A percentile compares a stretch with the other conserved stretches of the same genome.
Conservation (phyloP, 2,797 vertebrate genomes). For the Myotis planiceps region DNA sequence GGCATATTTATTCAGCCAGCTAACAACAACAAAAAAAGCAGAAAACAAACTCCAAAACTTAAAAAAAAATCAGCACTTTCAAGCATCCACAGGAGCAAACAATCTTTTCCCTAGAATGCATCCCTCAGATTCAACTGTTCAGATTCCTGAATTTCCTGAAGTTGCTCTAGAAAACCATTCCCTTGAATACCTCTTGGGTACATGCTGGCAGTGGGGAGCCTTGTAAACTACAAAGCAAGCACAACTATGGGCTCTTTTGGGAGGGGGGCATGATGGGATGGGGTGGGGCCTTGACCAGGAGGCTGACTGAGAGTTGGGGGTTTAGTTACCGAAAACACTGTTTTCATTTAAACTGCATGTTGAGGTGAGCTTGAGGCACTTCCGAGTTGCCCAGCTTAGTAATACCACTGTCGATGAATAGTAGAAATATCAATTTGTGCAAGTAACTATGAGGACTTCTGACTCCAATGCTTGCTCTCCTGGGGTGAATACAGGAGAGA, state of each 20-base stretch:
- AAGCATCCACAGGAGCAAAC: background rate
- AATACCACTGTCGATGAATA: background rate
- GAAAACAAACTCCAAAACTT: background rate
- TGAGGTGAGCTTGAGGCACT: background rate
- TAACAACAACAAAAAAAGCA: background rate
- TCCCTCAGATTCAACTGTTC: background rate
- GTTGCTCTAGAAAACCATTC: background rate
- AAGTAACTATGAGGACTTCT: background rate
- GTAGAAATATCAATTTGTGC: background rate
- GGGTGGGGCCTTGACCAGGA: background rate
- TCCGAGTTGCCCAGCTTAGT: background rate
- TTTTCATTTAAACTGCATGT: background rate
- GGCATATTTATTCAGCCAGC: background rate
- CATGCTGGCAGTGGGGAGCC: background rate
- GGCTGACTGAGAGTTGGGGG: background rate
- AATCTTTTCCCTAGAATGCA: background rate
- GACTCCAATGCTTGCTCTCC: background rate
- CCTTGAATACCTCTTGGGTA: background rate
- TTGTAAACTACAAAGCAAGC: background rate
- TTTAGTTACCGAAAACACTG: background rate
- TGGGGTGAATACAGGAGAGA: background rate
- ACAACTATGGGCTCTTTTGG: background rate
- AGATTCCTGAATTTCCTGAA: background rate
- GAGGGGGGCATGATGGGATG: background rate
- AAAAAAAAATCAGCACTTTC: background rate